A percentile compares a stretch with the other conserved stretches of the same genome.
phyloP scores from a whole-genome alignment of 2,113 vertebrate genomes.

The Onychostoma macrolepis region DNA sequence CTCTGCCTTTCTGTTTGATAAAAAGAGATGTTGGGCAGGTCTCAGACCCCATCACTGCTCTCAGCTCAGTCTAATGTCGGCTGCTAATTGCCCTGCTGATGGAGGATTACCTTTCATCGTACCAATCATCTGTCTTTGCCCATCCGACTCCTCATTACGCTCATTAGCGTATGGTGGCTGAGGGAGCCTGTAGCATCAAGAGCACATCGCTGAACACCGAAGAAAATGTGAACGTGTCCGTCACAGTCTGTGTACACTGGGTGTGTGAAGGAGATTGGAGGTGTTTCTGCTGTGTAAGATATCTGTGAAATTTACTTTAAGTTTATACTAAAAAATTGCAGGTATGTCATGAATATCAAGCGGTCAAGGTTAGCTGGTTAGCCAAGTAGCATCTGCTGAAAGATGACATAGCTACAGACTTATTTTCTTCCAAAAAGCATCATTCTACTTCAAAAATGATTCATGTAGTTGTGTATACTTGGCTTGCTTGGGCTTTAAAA shows the following conservation, averaged over 20 bases:
- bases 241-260: slow-evolving; percentile 2
- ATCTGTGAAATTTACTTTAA: not conserved
- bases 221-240: not conserved
- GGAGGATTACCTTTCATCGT: slow-evolving; percentile 43
- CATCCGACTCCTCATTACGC: slow-evolving; percentile 1
- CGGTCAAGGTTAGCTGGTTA: not conserved
- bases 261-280: not conserved
- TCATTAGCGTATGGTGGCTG: slow-evolving; percentile 28
- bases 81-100: slow-evolving; percentile 49
- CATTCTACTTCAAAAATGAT: too few species aligned
- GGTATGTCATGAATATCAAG: not conserved
- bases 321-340: not conserved
- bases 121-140: slow-evolving; percentile 27
- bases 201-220: not conserved
- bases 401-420: not conserved
- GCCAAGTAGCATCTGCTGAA: not conserved
- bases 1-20: slow-evolving; percentile 26
- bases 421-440: not conserved
- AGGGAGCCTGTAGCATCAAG: not conserved
- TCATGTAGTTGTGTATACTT: not conserved
- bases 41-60: slow-evolving; percentile 14
- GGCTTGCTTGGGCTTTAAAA: too few species aligned
- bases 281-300: not conserved
- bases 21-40: slow-evolving; percentile 19
- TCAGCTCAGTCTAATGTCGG: slow-evolving; percentile 36